A percentile compares a stretch with the other conserved stretches of the same genome.
Conservation (phyloP, 2,113 vertebrate species). For the Rhodinocichla rosea region DNA sequence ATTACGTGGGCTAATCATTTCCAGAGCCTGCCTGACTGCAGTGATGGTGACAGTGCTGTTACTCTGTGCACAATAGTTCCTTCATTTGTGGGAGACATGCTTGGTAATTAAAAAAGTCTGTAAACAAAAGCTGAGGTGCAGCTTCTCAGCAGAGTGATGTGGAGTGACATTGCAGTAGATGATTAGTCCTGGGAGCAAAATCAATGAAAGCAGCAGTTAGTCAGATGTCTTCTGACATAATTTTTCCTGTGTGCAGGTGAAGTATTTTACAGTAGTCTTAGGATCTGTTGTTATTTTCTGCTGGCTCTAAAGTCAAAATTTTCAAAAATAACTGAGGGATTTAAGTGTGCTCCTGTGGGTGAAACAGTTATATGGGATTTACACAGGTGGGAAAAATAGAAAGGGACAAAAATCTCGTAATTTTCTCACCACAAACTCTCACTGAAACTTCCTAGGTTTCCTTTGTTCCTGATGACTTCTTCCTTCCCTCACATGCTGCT, state of each 20-base stretch:
- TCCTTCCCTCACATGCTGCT: background rate
- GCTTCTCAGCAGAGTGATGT: background rate
- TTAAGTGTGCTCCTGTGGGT: background rate
- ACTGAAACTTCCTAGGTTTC: background rate
- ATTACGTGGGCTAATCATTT: background rate
- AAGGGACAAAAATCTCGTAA: background rate
- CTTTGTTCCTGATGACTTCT: background rate
- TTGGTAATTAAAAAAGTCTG: conserved; percentile 13
- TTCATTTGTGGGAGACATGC: background rate
- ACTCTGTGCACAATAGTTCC: background rate
- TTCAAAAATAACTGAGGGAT: background rate
- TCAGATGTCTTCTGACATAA: background rate
- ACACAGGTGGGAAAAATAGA: background rate
- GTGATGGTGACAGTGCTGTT: background rate
- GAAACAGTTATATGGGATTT: background rate
- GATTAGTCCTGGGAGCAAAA: conserved; percentile 13
- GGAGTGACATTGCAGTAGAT: background rate
- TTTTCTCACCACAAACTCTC: background rate
- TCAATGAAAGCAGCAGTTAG: conserved; percentile 13
- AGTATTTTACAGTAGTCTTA: background rate
- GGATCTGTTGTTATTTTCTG: background rate
- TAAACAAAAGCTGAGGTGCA: conserved; percentile 32
- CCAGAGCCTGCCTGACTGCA: background rate
- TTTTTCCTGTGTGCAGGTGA: background rate
- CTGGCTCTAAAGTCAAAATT: background rate